phyloP scores from a whole-genome alignment of 2,888 invertebrate genomes.

The Labia minor region DNA sequence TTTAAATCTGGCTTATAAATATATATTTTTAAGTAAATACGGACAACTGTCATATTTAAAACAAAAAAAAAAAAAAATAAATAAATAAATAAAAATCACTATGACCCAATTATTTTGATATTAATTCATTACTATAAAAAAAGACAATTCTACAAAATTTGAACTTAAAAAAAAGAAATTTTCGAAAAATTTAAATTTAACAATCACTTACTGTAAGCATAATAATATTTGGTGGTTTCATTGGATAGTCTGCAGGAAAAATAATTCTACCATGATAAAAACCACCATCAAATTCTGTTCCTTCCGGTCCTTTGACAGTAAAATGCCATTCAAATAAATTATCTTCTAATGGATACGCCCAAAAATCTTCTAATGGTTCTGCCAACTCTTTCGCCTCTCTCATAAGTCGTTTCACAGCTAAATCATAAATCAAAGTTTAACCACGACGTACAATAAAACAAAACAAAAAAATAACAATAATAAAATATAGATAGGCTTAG shows the following conservation, averaged over 20 bases:
- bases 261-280: conserved; percentile 87
- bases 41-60: too few relatives aligned
- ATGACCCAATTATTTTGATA: too few relatives aligned
- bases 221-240: conserved; percentile 94
- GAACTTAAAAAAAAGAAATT: too few relatives aligned
- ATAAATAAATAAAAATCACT: too few relatives aligned
- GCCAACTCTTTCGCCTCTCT: conserved; percentile 78
- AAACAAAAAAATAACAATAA: background rate
- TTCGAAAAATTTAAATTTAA: too few relatives aligned
- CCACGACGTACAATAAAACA: background rate
- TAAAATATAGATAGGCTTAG: background rate
- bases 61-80: too few relatives aligned
- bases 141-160: too few relatives aligned
- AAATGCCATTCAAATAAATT: conserved; percentile 98
- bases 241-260: conserved; percentile 87
- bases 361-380: conserved; percentile 79
- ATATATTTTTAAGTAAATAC: too few relatives aligned
- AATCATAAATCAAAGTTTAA: conserved; percentile 25
- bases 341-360: conserved; percentile 81
- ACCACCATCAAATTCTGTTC: conserved; percentile 81
- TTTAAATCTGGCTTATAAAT: too few relatives aligned
- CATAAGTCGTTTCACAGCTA: conserved; percentile 88
- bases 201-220: conserved; percentile 71
- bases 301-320: conserved; percentile 79
- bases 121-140: too few relatives aligned